Evolutionary conservation across 2,888 invertebrate genomes (phyloP).

Genomic region (Venusia cambrica): DNA sequence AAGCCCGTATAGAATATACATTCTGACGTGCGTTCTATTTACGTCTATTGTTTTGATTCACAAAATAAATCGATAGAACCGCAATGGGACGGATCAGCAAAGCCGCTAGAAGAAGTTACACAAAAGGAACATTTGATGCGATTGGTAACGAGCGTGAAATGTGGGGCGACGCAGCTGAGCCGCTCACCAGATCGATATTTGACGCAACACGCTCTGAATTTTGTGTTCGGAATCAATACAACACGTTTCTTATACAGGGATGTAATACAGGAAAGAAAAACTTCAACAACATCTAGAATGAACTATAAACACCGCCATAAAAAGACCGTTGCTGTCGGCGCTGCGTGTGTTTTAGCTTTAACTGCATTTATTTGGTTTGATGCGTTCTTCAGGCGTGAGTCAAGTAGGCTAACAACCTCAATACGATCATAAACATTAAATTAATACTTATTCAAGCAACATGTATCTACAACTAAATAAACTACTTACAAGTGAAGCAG

Average conservation of each 20-base stretch:
- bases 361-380: conserved; percentile 23
- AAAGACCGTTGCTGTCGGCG: conserved; percentile 23
- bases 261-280: conserved; percentile 38
- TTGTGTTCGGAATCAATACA: conserved; percentile 58
- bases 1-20: conserved; percentile 39
- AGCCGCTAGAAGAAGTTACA: conserved; percentile 31
- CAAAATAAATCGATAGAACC: conserved; percentile 35
- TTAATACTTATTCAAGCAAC: too few relatives aligned
- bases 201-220: conserved; percentile 68
- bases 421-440: too few relatives aligned
- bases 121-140: conserved; percentile 48
- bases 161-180: conserved; percentile 67
- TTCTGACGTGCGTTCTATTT: conserved; percentile 36
- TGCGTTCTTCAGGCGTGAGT: conserved; percentile 23
- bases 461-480: too few relatives aligned
- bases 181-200: conserved; percentile 71
- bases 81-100: conserved; percentile 35
- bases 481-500: too few relatives aligned
- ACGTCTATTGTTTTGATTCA: conserved; percentile 44
- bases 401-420: conserved; percentile 23
- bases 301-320: conserved; percentile 30
- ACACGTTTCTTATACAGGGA: conserved; percentile 39
- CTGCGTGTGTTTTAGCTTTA: too few relatives aligned
- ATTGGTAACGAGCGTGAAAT: conserved; percentile 66
- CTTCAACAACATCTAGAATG: conserved; percentile 28